Percentiles rank a stretch among this genome's conserved stretches.
phyloP scores from a whole-genome alignment of 2,113 vertebrate genomes.

The Rutilus rutilus region DNA sequence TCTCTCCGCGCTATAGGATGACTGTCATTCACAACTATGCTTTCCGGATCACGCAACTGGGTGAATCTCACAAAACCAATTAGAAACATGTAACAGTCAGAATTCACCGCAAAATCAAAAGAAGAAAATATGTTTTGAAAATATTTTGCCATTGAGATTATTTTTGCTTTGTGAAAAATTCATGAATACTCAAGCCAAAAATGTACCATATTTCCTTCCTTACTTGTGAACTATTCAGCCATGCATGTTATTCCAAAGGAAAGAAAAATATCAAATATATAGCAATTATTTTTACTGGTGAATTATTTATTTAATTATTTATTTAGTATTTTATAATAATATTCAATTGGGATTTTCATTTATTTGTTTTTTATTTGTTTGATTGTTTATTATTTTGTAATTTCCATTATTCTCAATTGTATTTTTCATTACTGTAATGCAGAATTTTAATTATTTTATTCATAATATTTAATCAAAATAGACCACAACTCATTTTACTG shows the following conservation, averaged over 20 bases:
- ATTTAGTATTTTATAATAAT: not conserved
- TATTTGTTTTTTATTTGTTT: no score
- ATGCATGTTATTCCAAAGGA: not conserved
- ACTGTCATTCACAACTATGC: conserved; percentile 14
- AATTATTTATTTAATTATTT: not conserved
- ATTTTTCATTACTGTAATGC: not conserved
- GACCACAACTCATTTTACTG: not conserved
- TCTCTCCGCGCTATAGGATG: conserved; percentile 30
- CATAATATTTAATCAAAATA: not conserved
- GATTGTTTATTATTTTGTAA: not conserved
- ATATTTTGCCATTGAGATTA: not conserved
- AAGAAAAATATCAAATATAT: not conserved
- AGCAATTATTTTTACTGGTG: not conserved
- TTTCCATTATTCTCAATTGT: not conserved
- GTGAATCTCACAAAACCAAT: not conserved
- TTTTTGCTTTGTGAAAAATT: not conserved
- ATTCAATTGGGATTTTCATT: not conserved
- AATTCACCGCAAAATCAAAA: not conserved
- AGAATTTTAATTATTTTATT: not conserved
- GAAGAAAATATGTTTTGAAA: not conserved
- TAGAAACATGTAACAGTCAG: not conserved
- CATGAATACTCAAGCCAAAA: not conserved
- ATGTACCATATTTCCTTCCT: not conserved
- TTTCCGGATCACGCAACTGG: not conserved
- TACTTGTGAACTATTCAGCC: not conserved